These are phyloP conservation scores for Bombus superbus DNA, from an alignment of 1,140 invertebrate genomes.

Conservation along the genomic window DNA sequence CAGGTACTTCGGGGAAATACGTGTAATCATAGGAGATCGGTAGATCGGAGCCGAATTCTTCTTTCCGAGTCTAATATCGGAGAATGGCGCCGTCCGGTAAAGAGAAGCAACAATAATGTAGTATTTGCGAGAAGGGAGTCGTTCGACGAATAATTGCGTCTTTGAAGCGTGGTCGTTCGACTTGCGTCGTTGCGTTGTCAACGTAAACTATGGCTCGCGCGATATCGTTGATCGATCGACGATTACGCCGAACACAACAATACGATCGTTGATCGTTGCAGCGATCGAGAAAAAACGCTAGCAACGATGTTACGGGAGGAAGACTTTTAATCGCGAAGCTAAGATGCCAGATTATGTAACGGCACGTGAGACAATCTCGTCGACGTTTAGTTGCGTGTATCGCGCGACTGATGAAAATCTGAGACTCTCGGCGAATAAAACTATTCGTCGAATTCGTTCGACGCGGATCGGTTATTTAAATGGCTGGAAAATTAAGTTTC, in stretches of 20 bases:
- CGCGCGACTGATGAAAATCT: no score
- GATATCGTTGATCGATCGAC: slow-evolving; percentile 8
- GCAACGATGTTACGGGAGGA: neutral
- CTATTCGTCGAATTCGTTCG: no score
- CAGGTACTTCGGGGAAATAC: neutral
- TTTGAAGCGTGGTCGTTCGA: neutral
- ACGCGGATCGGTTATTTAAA: neutral
- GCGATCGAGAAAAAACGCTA: neutral
- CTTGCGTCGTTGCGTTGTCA: neutral
- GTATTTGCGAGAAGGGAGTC: neutral
- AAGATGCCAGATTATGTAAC: slow-evolving; percentile 20
- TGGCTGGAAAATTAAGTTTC: neutral
- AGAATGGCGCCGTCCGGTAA: neutral
- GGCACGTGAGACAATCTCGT: slow-evolving; percentile 7
- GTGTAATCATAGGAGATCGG: neutral
- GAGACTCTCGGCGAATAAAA: no score
- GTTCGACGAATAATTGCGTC: neutral
- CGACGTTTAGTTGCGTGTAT: neutral
- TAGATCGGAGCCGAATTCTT: neutral
- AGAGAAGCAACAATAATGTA: neutral
- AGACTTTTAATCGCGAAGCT: slow-evolving; percentile 11
- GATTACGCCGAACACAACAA: neutral
- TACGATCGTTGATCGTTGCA: neutral
- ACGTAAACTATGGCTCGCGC: neutral
- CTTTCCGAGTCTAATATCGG: neutral